These are phyloP conservation scores for Equus przewalskii DNA, from an alignment of 2,113 vertebrate genomes.

Conservation along the genomic window DNA sequence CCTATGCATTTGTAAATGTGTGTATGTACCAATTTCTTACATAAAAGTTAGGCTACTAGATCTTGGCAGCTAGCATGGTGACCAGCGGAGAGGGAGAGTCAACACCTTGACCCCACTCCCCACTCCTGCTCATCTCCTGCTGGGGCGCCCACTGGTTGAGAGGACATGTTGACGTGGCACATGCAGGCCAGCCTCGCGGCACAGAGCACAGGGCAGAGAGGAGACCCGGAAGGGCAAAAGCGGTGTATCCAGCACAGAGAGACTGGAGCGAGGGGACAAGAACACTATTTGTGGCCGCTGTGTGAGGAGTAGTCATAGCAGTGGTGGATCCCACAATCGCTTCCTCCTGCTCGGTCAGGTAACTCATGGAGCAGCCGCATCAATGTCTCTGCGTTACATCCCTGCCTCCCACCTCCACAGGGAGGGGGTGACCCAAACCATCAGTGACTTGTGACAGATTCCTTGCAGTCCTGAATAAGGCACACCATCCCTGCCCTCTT, in stretches of 20 bases:
- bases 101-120: background rate
- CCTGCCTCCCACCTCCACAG: background rate
- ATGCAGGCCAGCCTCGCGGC: background rate
- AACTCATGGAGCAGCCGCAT: background rate
- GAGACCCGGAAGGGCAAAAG: background rate
- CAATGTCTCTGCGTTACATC: rapidly evolving
- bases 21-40: background rate
- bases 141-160: background rate
- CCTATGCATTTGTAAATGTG: background rate
- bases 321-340: background rate
- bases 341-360: background rate
- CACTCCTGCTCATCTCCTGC: background rate
- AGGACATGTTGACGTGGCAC: background rate
- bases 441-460: background rate
- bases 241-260: background rate
- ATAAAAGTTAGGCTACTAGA: background rate
- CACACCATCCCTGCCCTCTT: background rate
- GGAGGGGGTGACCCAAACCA: background rate
- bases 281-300: background rate
- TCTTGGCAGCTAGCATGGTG: background rate
- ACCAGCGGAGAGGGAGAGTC: no score
- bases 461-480: background rate
- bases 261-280: background rate
- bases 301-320: background rate
- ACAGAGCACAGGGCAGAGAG: background rate